Base-by-base conservation (phyloP, 2,797 vertebrate species). In the Tragelaphus eurycerus region DNA sequence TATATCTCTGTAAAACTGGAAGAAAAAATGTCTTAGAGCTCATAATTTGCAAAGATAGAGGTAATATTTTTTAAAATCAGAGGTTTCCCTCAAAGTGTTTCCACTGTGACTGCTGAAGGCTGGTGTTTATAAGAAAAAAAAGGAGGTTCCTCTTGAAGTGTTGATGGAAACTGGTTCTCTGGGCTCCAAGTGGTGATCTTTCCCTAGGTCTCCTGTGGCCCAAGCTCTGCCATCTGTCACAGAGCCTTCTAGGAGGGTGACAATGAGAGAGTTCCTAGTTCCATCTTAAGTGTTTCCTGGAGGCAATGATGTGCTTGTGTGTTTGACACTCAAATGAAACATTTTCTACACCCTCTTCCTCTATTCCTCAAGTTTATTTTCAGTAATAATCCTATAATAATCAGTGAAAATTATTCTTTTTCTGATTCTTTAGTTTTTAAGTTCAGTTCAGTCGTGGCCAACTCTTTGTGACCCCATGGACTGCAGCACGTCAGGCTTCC, bases 351-450 rank as follows among this genome's bases (percentile, higher is more conserved):
- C 17, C 25, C 7, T 82, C 15, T 16, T 82, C 48, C 23, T 84
- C 29, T 78, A 15, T 54, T 55, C 31, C 11, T 29, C 2, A 15
- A 43, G 55, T 50, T 43, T 84, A 48, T 83, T 67, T 87, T 79
- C 6, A 38, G 21, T 62, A 93, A 50, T 17, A 60, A 71, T 67
- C 43, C 31, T 50, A 17, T 38, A 71, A 88, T 79, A 55, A 46
- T 60, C 78, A 31, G 12, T 38, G n/a, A 85, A 62, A 21, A 25
- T 31, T 79, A 82, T 76, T 34, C 13, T 74, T 92, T 86, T 52
- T 55, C 64, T 76, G 21, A 59, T 54, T 85, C n/a, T 94, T 93
- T 81, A 52, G 15, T 62, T 89, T 89, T 91, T 78, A 64, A 88
- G 19, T 71, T 23, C 34, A 71, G 67, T 38, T 71, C 10, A 38